Evolutionary conservation across 2,113 vertebrate genomes (phyloP).

Genomic region (Oryzias curvinotus): DNA sequence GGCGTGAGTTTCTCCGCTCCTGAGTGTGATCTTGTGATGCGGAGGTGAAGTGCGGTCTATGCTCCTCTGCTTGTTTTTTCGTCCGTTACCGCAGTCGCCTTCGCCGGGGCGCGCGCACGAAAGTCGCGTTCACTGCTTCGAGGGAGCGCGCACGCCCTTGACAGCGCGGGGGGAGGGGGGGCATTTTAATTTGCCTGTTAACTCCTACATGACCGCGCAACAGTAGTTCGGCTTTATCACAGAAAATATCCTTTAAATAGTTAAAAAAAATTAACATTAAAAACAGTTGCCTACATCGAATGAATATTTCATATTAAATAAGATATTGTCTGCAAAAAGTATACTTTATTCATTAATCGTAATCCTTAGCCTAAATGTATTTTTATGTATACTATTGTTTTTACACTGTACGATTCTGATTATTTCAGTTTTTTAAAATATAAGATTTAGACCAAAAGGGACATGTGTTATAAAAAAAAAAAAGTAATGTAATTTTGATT

Average conservation of each 20-base stretch:
- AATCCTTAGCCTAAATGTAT: too few species aligned
- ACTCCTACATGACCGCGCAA: constrained; percentile 11
- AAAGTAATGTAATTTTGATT: not conserved
- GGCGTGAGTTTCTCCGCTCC: constrained; percentile 58
- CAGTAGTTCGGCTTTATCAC: not conserved
- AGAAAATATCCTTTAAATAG: not conserved
- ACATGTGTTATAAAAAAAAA: too few species aligned
- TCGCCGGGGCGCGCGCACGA: constrained; percentile 64
- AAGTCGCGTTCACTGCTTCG: constrained; percentile 52
- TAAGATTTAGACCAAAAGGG: too few species aligned
- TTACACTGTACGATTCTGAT: too few species aligned
- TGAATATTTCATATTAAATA: too few species aligned
- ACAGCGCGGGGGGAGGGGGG: constrained; percentile 3
- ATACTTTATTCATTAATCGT: too few species aligned
- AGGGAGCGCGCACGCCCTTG: constrained; percentile 70
- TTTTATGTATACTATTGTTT: too few species aligned
- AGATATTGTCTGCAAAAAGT: too few species aligned
- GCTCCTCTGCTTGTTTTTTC: constrained; percentile 62
- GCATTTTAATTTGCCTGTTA: constrained; percentile 7
- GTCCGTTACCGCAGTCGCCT: constrained; percentile 70
- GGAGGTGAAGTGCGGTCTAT: constrained; percentile 61
- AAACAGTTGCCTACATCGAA: too few species aligned
- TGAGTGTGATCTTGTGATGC: constrained; percentile 53
- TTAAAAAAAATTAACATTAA: too few species aligned
- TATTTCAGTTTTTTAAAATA: too few species aligned